Evolutionary conservation across 2,888 invertebrate species (phyloP).

Genomic region (Plutella xylostella): DNA sequence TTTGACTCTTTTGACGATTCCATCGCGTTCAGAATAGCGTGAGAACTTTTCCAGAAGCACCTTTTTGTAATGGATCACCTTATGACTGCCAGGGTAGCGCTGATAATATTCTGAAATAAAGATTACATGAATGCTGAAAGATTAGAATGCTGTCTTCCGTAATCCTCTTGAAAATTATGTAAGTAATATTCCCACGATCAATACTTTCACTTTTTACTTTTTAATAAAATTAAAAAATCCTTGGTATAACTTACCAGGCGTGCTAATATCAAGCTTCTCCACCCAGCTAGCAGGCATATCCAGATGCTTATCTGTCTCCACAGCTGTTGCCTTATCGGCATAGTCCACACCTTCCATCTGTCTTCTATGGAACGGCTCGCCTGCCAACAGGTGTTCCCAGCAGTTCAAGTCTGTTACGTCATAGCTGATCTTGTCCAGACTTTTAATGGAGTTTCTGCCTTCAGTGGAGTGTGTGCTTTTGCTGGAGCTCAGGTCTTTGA

Average conservation of each 20-base stretch:
- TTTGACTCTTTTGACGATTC: constrained; percentile 74
- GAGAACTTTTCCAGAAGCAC: constrained; percentile 82
- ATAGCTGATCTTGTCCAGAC: constrained; percentile 69
- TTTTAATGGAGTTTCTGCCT: too few relatives aligned
- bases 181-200: neutral
- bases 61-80: constrained; percentile 77
- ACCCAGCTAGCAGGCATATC: constrained; percentile 85
- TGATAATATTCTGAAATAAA: constrained; percentile 66
- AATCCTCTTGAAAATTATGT: neutral
- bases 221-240: neutral
- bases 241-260: constrained; percentile 57
- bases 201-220: neutral
- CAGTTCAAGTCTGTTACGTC: constrained; percentile 68
- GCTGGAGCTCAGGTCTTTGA: too few relatives aligned
- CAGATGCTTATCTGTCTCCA: constrained; percentile 75
- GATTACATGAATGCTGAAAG: neutral
- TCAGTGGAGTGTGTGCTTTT: too few relatives aligned
- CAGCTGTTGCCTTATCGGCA: constrained; percentile 44
- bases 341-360: constrained; percentile 62
- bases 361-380: constrained; percentile 72
- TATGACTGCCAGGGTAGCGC: constrained; percentile 81
- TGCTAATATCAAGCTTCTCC: constrained; percentile 72
- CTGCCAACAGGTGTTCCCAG: constrained; percentile 82
- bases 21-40: constrained; percentile 80
- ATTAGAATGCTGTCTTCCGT: neutral